Evolutionary conservation across 2,797 vertebrate species (phyloP).

Genomic region (Bovichtus diacanthus): DNA sequence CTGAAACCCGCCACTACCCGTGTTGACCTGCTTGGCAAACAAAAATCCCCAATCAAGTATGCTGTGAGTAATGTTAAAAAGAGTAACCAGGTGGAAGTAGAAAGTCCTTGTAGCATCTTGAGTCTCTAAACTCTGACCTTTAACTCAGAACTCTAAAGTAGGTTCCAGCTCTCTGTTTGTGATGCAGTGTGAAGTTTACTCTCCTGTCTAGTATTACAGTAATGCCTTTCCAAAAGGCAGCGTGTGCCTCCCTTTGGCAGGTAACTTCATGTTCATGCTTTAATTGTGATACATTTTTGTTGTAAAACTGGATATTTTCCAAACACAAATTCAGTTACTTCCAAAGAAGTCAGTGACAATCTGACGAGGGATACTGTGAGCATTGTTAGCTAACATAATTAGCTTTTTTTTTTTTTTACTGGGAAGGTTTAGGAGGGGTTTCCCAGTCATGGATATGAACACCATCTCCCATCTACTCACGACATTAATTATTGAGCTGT

Average conservation of each 20-base stretch:
- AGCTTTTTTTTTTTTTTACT: neutral
- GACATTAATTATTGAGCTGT: neutral
- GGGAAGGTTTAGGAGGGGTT: neutral
- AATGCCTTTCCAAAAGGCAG: neutral
- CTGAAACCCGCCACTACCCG: conserved; percentile 50
- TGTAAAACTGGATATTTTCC: neutral
- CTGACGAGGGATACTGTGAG: neutral
- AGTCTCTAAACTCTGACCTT: conserved; percentile 55
- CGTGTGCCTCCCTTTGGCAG: neutral
- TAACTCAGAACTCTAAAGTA: conserved; percentile 20
- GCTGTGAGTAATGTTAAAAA: conserved; percentile 52
- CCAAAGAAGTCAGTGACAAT: neutral
- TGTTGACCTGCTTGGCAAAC: conserved; percentile 67
- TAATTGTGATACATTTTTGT: neutral
- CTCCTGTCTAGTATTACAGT: conserved; percentile 10
- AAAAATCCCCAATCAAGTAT: conserved; percentile 27
- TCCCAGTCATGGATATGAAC: neutral
- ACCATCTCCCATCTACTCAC: neutral
- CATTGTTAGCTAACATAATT: neutral
- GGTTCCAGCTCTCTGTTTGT: conserved; percentile 46
- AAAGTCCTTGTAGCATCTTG: conserved; percentile 40
- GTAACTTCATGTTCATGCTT: neutral
- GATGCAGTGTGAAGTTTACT: conserved; percentile 41
- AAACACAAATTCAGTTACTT: neutral
- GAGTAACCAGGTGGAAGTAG: conserved; percentile 63